phyloP scores from a whole-genome alignment of 2,113 vertebrate genomes.

The Myrmecophaga tridactyla region DNA sequence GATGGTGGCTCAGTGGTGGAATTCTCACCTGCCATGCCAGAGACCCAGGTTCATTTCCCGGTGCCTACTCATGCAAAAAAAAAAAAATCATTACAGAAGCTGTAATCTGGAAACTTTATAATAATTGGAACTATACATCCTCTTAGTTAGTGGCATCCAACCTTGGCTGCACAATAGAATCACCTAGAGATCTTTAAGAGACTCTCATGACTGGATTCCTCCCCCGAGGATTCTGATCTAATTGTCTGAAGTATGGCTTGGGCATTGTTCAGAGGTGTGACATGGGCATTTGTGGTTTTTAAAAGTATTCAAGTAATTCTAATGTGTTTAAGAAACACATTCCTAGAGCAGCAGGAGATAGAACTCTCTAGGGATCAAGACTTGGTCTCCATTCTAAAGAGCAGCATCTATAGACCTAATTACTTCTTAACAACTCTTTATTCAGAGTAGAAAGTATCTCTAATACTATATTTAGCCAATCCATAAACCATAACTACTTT shows the following conservation, averaged over 20 bases:
- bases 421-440: conserved; percentile 29
- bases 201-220: neutral
- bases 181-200: neutral
- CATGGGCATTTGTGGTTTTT: neutral
- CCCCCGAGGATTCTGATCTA: neutral
- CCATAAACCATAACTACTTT: conserved; percentile 26
- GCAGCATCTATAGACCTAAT: neutral
- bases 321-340: neutral
- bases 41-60: no score
- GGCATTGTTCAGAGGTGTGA: neutral
- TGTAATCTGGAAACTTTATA: neutral
- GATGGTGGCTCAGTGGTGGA: no score
- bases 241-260: neutral
- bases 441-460: neutral
- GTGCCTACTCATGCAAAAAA: no score
- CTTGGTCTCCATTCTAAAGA: neutral
- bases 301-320: neutral
- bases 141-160: neutral
- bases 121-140: neutral
- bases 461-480: neutral
- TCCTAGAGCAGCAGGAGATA: neutral
- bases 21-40: no score
- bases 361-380: neutral
- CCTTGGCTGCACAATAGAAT: neutral
- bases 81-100: no score